Percentiles rank a stretch among this genome's conserved stretches.
Conservation (phyloP, 2,888 invertebrate species). For the Cistogaster globosa region DNA sequence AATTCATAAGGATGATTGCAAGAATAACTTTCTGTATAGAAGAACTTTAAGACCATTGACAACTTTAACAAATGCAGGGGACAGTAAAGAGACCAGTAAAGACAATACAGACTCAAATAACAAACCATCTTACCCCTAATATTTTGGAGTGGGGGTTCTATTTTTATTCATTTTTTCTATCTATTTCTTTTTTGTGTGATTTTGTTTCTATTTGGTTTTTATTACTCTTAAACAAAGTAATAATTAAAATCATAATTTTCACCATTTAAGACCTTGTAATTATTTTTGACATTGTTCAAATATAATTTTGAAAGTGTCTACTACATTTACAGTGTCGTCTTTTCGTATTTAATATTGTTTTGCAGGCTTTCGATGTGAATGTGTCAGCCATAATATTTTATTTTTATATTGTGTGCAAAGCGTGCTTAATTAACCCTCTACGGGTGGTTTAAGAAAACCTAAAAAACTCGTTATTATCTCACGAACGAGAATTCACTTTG, state of each 20-base stretch:
- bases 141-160: not conserved
- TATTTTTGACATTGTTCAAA: conserved; percentile 78
- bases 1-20: not conserved
- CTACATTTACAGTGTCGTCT: not conserved
- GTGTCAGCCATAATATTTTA: conserved; percentile 2
- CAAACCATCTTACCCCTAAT: conserved; percentile 27
- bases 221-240: conserved; percentile 67
- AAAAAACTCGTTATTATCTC: too few species aligned
- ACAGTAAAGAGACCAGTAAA: not conserved
- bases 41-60: conserved; percentile 18
- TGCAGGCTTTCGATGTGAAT: conserved; percentile 1
- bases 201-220: conserved; percentile 37
- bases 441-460: not conserved
- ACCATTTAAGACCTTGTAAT: conserved; percentile 81
- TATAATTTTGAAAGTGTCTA: conserved; percentile 68
- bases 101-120: not conserved
- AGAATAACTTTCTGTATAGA: not conserved
- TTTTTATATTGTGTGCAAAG: not conserved
- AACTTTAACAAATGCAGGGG: conserved; percentile 18
- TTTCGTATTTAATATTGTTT: conserved; percentile 20
- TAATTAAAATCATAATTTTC: conserved; percentile 82
- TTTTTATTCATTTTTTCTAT: conserved; percentile 11
- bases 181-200: conserved; percentile 27
- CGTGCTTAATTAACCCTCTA: conserved; percentile 29
- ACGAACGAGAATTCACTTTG: too few species aligned